These are phyloP conservation scores for Hylaea fasciaria DNA, from an alignment of 2,888 invertebrate species.

Conservation along the genomic window DNA sequence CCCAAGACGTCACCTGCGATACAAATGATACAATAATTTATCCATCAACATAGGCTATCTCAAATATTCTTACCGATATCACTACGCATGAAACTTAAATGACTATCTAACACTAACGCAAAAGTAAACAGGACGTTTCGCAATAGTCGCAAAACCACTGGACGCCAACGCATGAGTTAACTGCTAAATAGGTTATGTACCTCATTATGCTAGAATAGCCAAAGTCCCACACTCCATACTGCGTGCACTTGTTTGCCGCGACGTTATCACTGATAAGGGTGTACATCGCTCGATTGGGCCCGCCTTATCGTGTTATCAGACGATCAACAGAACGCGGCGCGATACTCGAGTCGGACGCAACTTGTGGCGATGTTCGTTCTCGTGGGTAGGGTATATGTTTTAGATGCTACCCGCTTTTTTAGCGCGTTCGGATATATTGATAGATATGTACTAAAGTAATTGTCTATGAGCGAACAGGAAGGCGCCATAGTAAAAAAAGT, in stretches of 20 bases:
- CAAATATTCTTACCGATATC: not conserved
- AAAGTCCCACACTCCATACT: slow-evolving; percentile 61
- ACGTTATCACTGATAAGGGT: slow-evolving; percentile 78
- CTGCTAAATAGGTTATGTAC: slow-evolving; percentile 52
- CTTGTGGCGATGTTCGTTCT: slow-evolving; percentile 5
- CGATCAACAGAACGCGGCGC: slow-evolving; percentile 63
- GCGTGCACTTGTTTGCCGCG: slow-evolving; percentile 70
- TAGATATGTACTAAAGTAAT: too few relatives aligned
- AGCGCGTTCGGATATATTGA: slow-evolving; percentile 15
- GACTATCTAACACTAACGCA: not conserved
- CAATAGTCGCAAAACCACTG: too few relatives aligned
- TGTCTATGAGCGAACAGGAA: too few relatives aligned
- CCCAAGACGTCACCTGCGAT: too few relatives aligned
- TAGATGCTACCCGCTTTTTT: slow-evolving; percentile 22
- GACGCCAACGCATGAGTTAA: not conserved
- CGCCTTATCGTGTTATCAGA: slow-evolving; percentile 74
- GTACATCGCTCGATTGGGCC: slow-evolving; percentile 78
- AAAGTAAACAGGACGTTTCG: too few relatives aligned
- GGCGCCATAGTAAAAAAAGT: too few relatives aligned
- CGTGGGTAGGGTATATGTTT: slow-evolving; percentile 5
- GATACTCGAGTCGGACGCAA: slow-evolving; percentile 13
- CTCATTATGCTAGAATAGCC: slow-evolving; percentile 65
- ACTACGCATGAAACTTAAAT: not conserved
- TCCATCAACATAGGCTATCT: not conserved
- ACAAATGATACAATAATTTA: not conserved